These are phyloP conservation scores for Aurelia coerulea DNA, from an alignment of 30 jellyfish, hydroid and myxozoan species.

Conservation along the genomic window DNA sequence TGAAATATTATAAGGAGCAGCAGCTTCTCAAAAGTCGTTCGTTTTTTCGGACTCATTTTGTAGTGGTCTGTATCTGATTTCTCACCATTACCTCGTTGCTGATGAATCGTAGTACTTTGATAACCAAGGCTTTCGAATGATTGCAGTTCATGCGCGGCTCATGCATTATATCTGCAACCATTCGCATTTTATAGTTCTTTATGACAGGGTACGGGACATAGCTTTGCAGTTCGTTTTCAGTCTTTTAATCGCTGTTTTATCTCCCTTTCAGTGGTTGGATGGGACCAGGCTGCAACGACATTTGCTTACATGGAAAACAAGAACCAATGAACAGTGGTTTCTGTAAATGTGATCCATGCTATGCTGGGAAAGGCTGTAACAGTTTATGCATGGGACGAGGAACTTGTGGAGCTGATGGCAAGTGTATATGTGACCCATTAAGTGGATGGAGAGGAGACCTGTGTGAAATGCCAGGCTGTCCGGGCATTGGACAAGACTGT, in stretches of 20 bases:
- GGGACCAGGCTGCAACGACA: slow-evolving; percentile 74
- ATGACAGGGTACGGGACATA: background rate
- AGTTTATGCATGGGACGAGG: slow-evolving; percentile 63
- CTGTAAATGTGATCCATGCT: slow-evolving; percentile 69
- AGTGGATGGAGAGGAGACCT: slow-evolving; percentile 74
- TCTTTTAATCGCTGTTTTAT: too few species aligned
- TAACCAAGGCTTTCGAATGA: too few species aligned
- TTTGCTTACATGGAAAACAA: slow-evolving; percentile 56
- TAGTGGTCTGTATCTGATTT: too few species aligned
- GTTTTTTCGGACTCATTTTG: too few species aligned
- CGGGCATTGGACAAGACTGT: slow-evolving; percentile 70
- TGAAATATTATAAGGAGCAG: too few species aligned
- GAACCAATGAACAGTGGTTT: slow-evolving; percentile 66
- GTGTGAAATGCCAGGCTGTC: slow-evolving; percentile 74
- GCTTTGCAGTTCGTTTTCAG: background rate
- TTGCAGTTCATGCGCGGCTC: too few species aligned
- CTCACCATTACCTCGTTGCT: too few species aligned
- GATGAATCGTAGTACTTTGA: too few species aligned
- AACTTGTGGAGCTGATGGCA: slow-evolving; percentile 43
- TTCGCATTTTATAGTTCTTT: too few species aligned
- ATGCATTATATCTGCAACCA: too few species aligned
- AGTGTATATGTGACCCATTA: slow-evolving; percentile 62
- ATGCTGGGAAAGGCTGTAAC: slow-evolving; percentile 72
- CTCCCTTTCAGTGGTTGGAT: slow-evolving; percentile 66
- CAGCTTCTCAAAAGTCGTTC: too few species aligned